phyloP scores from a whole-genome alignment of 2,797 vertebrate genomes.

The Echiichthys vipera region DNA sequence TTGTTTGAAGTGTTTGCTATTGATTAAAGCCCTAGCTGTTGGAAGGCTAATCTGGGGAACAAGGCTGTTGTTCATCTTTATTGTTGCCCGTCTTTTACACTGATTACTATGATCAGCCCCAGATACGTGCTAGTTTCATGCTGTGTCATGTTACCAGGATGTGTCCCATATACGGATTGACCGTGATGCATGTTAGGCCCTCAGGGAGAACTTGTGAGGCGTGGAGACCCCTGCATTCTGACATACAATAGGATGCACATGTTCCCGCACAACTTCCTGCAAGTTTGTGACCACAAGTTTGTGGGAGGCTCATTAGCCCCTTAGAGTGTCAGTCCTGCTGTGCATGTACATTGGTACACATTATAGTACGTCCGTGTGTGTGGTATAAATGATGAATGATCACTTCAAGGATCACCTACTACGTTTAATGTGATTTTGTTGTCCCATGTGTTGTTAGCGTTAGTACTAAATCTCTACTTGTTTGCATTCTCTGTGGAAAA shows the following conservation, averaged over 20 bases:
- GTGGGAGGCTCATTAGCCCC: constrained; percentile 55
- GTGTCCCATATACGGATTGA: constrained; percentile 34
- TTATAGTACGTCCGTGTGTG: constrained; percentile 4
- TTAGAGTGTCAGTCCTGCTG: constrained; percentile 10
- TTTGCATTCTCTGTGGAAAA: background rate
- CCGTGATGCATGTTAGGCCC: constrained; percentile 23
- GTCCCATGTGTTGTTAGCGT: background rate
- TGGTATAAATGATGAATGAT: constrained; percentile 6
- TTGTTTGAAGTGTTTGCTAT: constrained; percentile 33
- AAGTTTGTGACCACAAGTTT: constrained; percentile 50
- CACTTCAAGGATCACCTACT: constrained; percentile 4
- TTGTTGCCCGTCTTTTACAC: constrained; percentile 1
- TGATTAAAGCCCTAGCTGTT: constrained; percentile 33
- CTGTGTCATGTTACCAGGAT: constrained; percentile 42
- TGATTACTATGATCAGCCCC: constrained; percentile 48
- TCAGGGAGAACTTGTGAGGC: constrained; percentile 24
- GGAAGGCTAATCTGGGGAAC: constrained; percentile 24
- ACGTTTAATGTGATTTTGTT: constrained; percentile 1
- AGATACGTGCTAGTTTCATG: constrained; percentile 40
- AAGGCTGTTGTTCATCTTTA: constrained; percentile 43
- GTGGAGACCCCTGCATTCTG: constrained; percentile 37
- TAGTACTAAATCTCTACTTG: background rate
- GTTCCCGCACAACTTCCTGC: constrained; percentile 53
- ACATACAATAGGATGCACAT: constrained; percentile 67
- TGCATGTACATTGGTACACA: background rate